phyloP scores from a whole-genome alignment of 2,113 vertebrate genomes.

The Engraulis encrasicolus region DNA sequence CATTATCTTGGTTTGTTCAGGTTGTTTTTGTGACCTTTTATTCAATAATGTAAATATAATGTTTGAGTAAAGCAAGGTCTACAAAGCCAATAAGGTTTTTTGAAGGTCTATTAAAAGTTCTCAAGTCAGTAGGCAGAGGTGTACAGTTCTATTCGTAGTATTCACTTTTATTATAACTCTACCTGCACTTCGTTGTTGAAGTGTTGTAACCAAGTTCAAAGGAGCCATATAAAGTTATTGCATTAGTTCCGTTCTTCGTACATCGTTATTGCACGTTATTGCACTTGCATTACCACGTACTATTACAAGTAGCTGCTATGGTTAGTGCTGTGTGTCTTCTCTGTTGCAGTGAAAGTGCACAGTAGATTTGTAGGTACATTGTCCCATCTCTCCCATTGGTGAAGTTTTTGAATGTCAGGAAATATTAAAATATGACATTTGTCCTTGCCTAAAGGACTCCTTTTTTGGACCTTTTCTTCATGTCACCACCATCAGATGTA shows the following conservation, averaged over 20 bases:
- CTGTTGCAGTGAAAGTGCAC: not conserved
- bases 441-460: too few relatives aligned
- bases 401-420: not conserved
- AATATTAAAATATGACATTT: not conserved
- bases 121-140: not conserved
- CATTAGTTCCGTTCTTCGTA: not conserved
- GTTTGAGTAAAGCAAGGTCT: not conserved
- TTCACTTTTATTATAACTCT: not conserved
- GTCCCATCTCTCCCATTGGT: not conserved
- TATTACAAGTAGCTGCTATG: not conserved
- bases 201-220: not conserved
- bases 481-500: not conserved
- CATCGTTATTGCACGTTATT: not conserved
- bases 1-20: not conserved
- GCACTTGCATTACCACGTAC: not conserved
- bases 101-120: not conserved
- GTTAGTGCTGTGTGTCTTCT: not conserved
- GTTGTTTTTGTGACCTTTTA: not conserved
- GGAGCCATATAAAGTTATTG: not conserved
- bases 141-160: not conserved
- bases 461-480: not conserved
- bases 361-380: not conserved
- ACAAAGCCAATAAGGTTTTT: not conserved
- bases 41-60: not conserved
- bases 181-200: not conserved